Conservation (phyloP, 2,888 invertebrate species). For the Sinohyriopsis cumingii region DNA sequence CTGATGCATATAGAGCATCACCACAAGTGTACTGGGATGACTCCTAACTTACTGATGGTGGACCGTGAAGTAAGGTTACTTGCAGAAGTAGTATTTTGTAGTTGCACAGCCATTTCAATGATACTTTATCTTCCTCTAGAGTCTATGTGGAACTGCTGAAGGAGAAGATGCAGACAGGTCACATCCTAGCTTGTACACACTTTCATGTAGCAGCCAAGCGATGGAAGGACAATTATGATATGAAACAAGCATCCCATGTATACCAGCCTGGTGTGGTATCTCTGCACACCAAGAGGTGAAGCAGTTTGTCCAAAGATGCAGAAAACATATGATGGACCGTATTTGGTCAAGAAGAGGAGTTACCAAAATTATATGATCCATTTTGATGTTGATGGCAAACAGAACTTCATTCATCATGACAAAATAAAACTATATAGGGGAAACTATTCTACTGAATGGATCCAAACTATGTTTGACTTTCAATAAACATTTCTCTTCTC, state of each 20-base stretch:
- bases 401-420: too few relatives aligned
- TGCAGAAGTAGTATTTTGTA: constrained; percentile 21
- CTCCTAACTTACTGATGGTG: constrained; percentile 36
- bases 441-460: too few relatives aligned
- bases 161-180: constrained; percentile 15
- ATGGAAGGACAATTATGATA: constrained; percentile 10
- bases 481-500: too few relatives aligned
- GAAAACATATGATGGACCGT: too few relatives aligned
- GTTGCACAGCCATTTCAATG: constrained; percentile 1
- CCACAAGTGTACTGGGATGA: constrained; percentile 26
- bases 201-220: constrained; percentile 4
- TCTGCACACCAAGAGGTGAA: too few relatives aligned
- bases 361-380: constrained; percentile 3
- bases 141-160: constrained; percentile 14
- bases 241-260: neutral
- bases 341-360: too few relatives aligned
- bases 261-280: too few relatives aligned
- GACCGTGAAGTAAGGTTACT: constrained; percentile 33
- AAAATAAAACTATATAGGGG: too few relatives aligned
- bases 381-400: too few relatives aligned
- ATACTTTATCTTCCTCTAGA: constrained; percentile 5
- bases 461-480: too few relatives aligned
- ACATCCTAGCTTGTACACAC: constrained; percentile 11
- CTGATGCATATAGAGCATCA: constrained; percentile 27
- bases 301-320: too few relatives aligned